These are phyloP conservation scores for Bubo scandiacus DNA, from an alignment of 2,113 vertebrate species.

Conservation along the genomic window DNA sequence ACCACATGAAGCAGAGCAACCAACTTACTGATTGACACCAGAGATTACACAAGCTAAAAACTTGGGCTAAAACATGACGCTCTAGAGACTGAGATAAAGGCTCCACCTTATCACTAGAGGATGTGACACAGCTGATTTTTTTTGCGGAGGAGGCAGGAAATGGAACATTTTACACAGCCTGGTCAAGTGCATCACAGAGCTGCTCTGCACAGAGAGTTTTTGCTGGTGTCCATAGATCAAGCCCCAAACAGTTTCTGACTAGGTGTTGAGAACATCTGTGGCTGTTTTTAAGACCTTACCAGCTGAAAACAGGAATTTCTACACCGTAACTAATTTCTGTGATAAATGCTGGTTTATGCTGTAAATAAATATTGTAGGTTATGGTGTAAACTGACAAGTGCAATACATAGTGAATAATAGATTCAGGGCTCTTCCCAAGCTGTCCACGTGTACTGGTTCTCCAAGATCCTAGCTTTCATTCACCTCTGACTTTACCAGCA, in stretches of 20 bases:
- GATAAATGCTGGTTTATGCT: background rate
- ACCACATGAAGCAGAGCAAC: background rate
- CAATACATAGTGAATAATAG: background rate
- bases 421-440: background rate
- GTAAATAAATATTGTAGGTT: background rate
- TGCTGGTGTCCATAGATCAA: background rate
- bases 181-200: background rate
- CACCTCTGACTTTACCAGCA: background rate
- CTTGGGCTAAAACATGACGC: fast-evolving
- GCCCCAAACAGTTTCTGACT: background rate
- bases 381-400: background rate
- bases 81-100: background rate
- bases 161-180: background rate
- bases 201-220: background rate
- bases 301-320: background rate
- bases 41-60: background rate
- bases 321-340: background rate
- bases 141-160: slow-evolving; percentile 12
- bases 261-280: background rate
- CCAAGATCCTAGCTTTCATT: background rate
- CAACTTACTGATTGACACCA: background rate
- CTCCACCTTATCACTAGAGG: background rate
- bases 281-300: background rate
- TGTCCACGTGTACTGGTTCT: background rate
- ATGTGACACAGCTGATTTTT: background rate